These are phyloP conservation scores for Nysson spinosus DNA, from an alignment of 2,888 invertebrate genomes.

Conservation along the genomic window DNA sequence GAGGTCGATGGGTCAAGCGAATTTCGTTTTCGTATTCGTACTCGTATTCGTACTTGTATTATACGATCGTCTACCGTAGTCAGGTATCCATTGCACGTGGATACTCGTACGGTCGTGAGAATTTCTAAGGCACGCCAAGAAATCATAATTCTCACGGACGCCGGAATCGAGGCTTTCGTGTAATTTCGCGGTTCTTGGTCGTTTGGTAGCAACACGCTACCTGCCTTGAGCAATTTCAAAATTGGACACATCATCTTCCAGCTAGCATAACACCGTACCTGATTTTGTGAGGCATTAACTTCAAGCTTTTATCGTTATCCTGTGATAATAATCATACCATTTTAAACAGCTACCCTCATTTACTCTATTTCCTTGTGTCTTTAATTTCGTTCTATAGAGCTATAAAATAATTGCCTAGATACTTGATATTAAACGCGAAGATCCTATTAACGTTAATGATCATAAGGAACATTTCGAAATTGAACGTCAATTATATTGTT, in stretches of 20 bases:
- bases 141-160: constrained; percentile 51
- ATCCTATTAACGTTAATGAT: too few relatives aligned
- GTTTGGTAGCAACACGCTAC: constrained; percentile 27
- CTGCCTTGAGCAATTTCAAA: constrained; percentile 21
- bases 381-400: too few relatives aligned
- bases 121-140: constrained; percentile 34
- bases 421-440: too few relatives aligned
- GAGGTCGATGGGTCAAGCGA: not conserved
- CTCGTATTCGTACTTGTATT: not conserved
- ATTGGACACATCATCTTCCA: constrained; percentile 3
- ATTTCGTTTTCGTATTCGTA: constrained; percentile 6
- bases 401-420: too few relatives aligned
- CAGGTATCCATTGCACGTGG: constrained; percentile 4
- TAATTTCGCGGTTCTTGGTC: constrained; percentile 42
- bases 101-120: constrained; percentile 36
- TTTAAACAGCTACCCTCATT: too few relatives aligned
- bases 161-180: constrained; percentile 35
- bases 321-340: too few relatives aligned
- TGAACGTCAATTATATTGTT: too few relatives aligned
- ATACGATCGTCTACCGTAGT: constrained; percentile 2
- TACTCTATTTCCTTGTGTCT: too few relatives aligned
- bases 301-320: not conserved
- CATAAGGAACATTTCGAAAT: too few relatives aligned
- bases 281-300: not conserved
- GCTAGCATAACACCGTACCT: constrained; percentile 2